Base-by-base conservation (phyloP, 2,888 invertebrate genomes). In the Resseliella maxima region DNA sequence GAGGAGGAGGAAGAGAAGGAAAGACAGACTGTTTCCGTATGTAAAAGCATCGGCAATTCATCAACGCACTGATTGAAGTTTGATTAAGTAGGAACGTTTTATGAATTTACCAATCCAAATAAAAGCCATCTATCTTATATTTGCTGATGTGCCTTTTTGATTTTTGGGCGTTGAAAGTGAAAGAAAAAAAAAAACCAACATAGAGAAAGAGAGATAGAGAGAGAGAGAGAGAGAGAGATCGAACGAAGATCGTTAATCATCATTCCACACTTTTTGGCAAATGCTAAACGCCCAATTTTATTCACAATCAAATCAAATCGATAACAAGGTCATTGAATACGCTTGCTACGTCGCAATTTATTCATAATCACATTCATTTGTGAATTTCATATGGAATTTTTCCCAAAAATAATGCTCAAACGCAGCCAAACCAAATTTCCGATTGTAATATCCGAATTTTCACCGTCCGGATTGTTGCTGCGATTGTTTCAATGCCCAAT, bases 141-240 rank as follows among this genome's bases (percentile, higher is more conserved):
- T 31, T 31, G 59, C 59, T 59, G 72, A 31, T 72, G 35, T 72
- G 31, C 72, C 31, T 72, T 72, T 72, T 31, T 72, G 72, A 24
- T 59, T 59, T 50, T 50, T 2, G 15, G 72, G 31, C 31, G 31
- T 72, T 72, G 6, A 35, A 35, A n/a, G n/a, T n/a, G n/a, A n/a
- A n/a, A n/a, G n/a, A n/a, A n/a, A n/a, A n/a, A n/a, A n/a, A n/a
- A n/a, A n/a, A n/a, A n/a, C n/a, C n/a, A n/a, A n/a, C n/a, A n/a
- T n/a, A n/a, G n/a, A n/a, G n/a, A n/a, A n/a, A n/a, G n/a, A n/a
- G n/a, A n/a, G n/a, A n/a, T n/a, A n/a, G n/a, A n/a, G n/a, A n/a
- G n/a, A n/a, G n/a, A n/a, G n/a, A n/a, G n/a, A n/a, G n/a, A n/a
- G n/a, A n/a, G n/a, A n/a, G n/a, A n/a, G n/a, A n/a, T n/a, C 72